Base-by-base conservation (phyloP, 2,113 vertebrate genomes). In the Pseudopodoces humilis region DNA sequence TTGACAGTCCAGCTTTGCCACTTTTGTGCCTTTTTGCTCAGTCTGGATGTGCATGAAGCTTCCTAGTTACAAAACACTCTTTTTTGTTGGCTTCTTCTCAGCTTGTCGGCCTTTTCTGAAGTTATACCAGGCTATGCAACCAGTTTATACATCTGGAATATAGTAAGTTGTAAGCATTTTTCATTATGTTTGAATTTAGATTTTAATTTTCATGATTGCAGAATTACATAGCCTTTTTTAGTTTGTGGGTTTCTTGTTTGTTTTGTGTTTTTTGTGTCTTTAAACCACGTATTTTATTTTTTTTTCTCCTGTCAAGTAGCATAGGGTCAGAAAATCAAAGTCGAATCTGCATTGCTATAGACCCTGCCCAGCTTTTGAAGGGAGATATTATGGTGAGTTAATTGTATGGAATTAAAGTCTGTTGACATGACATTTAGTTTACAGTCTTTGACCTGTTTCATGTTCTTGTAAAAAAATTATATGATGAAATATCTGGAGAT, bases 81-180 rank as follows among this genome's bases (percentile, higher is more conserved):
- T 75, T 71, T 75, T 41, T 97, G 28, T 64, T 93, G 58, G 7
- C 50, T 92, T 90, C 94, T 96, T 95, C 94, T 25, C 98, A 99
- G 99, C 93, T 9, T 99, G 98, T 96, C 98, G 96, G 39, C 98
- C 98, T 14, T 99, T 99, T 92, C 95, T 99, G 96, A 99, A 99
- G 96, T 97, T 99, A 74, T 99, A 99, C 96, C 99, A 99, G 96
- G 99, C 98, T 87, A 99, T 99, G 99, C 99, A 99, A 87, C 98
- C 98, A 9, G 98, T 99, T 84, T 99, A 99, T 96, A 99, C 99
- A 15, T 99, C 99, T 49, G 99, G 98, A 88, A 97, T 99, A 96
- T 99, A 99, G 99, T 99, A 98, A 99, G 99, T 98, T 25, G 4
- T 27, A 49, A 46, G 17, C 24, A 23, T 86, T 82, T 93, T 84